Evolutionary conservation across 2,888 invertebrate genomes (phyloP).

Genomic region (Cosmorhoe ocellata): DNA sequence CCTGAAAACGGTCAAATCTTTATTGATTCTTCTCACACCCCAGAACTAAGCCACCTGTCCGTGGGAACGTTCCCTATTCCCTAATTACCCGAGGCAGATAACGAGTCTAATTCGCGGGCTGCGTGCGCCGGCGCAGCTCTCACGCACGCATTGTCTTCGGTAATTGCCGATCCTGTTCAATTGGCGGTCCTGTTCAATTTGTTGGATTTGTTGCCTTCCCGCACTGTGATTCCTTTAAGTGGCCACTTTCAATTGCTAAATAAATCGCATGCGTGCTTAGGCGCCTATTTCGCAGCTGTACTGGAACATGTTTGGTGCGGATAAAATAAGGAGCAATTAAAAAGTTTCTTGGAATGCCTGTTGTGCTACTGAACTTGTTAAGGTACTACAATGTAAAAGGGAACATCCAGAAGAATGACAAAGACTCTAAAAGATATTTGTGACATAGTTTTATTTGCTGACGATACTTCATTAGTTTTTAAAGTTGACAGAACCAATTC

Average conservation of each 20-base stretch:
- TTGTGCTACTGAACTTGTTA: constrained; percentile 8
- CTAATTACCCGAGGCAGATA: constrained; percentile 76
- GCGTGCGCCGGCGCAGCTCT: constrained; percentile 76
- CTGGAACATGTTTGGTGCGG: constrained; percentile 12
- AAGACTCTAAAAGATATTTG: too few species aligned
- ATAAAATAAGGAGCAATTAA: constrained; percentile 26
- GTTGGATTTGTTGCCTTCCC: constrained; percentile 78
- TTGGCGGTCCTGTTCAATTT: constrained; percentile 82
- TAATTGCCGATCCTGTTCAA: constrained; percentile 81
- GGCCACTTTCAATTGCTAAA: constrained; percentile 78
- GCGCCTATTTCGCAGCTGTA: constrained; percentile 21
- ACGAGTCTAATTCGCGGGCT: constrained; percentile 79
- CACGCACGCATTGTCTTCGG: constrained; percentile 82
- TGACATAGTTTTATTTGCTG: too few species aligned
- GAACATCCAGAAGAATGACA: neutral
- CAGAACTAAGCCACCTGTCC: constrained; percentile 40
- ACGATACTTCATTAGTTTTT: too few species aligned
- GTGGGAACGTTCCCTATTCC: constrained; percentile 71
- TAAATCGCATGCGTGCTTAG: constrained; percentile 63
- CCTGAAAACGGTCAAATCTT: too few species aligned
- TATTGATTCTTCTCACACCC: constrained; percentile 13
- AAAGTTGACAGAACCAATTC: too few species aligned
- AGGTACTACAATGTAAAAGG: neutral
- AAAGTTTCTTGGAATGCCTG: constrained; percentile 13
- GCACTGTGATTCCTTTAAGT: constrained; percentile 80